These are phyloP conservation scores for Myxocyprinus asiaticus DNA, from an alignment of 2,113 vertebrate species.

Conservation along the genomic window DNA sequence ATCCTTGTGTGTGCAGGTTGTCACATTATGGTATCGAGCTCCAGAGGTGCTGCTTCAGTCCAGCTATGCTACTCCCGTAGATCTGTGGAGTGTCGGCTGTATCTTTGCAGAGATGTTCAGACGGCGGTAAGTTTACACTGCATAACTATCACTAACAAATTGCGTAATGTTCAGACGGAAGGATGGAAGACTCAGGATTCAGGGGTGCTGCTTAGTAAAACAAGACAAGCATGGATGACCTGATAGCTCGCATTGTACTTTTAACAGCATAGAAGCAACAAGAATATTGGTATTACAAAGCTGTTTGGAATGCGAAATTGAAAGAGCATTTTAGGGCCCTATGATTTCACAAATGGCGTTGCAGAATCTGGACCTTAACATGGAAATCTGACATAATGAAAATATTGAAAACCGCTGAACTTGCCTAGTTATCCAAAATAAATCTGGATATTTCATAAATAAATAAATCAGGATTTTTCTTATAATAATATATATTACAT, in stretches of 20 bases:
- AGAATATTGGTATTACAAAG: not conserved
- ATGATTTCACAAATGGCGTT: too few relatives aligned
- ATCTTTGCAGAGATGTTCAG: conserved; percentile 99
- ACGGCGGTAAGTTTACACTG: conserved; percentile 83
- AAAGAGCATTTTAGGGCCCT: too few relatives aligned
- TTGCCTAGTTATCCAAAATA: too few relatives aligned
- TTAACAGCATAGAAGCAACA: too few relatives aligned
- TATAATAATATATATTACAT: too few relatives aligned
- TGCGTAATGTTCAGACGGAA: too few relatives aligned
- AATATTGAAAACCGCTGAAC: not conserved
- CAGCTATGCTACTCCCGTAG: conserved; percentile 96
- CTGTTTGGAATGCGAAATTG: not conserved
- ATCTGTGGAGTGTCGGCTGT: conserved; percentile 98
- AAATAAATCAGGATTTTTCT: too few relatives aligned
- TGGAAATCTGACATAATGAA: too few relatives aligned
- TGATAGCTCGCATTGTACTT: not conserved
- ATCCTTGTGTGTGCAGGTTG: conserved; percentile 77
- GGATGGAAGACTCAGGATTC: not conserved
- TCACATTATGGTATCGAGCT: conserved; percentile 96
- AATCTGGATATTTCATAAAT: too few relatives aligned
- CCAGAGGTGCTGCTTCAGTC: conserved; percentile 97
- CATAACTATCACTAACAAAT: not conserved
- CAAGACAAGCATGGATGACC: not conserved
- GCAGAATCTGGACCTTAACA: too few relatives aligned
- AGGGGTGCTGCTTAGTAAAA: not conserved